Evolutionary conservation across 2,888 invertebrate species (phyloP).

Genomic region (Hirtodrosophila confusa): DNA sequence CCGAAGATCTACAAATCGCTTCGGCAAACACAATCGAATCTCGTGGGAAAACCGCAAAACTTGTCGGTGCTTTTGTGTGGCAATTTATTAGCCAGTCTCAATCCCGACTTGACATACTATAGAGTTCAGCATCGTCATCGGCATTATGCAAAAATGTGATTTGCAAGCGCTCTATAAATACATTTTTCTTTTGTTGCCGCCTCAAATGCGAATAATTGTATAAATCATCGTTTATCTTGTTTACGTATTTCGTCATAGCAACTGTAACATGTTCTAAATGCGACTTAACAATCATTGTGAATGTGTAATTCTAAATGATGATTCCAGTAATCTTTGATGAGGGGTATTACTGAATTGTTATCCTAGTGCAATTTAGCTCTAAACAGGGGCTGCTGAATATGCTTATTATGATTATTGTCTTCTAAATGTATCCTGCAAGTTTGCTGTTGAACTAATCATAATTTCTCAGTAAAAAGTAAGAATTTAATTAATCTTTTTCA

Average conservation of each 20-base stretch:
- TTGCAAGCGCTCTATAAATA: constrained; percentile 35
- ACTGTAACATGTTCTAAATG: constrained; percentile 44
- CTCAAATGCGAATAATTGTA: constrained; percentile 23
- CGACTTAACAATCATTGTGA: constrained; percentile 30
- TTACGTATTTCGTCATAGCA: constrained; percentile 29
- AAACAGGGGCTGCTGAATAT: too few species aligned
- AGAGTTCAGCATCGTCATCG: constrained; percentile 22
- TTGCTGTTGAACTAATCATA: too few species aligned
- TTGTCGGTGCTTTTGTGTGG: constrained; percentile 37
- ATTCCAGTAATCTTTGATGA: too few species aligned
- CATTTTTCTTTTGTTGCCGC: constrained; percentile 3
- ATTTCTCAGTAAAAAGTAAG: too few species aligned
- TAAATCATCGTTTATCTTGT: constrained; percentile 43
- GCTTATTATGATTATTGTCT: too few species aligned
- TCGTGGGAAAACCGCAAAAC: constrained; percentile 65
- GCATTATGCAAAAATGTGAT: constrained; percentile 53
- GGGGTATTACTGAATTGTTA: too few species aligned
- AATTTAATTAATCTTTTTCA: too few species aligned
- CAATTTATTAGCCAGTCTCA: constrained; percentile 30
- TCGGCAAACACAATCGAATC: constrained; percentile 36
- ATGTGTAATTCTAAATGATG: constrained; percentile 12
- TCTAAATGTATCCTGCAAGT: too few species aligned
- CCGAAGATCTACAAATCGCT: constrained; percentile 45
- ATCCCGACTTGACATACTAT: constrained; percentile 5
- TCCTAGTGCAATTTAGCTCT: too few species aligned